A percentile compares a stretch with the other conserved stretches of the same genome.
Evolutionary conservation across 1,140 invertebrate species (phyloP).

Genomic region (Drosophila lacteicornis): DNA sequence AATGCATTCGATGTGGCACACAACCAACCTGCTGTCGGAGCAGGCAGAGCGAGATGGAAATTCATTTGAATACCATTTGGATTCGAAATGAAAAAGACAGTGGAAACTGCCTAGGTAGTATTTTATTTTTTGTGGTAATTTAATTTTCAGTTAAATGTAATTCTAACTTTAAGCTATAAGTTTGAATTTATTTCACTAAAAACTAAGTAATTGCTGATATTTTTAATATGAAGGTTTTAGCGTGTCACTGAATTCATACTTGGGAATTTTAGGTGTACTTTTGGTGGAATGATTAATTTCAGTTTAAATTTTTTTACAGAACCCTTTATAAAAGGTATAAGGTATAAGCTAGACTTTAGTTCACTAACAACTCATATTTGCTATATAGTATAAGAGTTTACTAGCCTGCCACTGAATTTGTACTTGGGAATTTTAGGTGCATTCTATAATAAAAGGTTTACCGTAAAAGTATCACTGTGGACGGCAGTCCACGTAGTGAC

Average conservation of each 20-base stretch:
- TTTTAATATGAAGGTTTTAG: too few relatives aligned
- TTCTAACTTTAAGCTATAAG: not conserved
- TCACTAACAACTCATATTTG: not conserved
- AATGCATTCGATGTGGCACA: constrained; percentile 32
- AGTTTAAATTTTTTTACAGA: too few relatives aligned
- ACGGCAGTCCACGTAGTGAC: too few relatives aligned
- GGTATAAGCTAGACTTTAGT: not conserved
- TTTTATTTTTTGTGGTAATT: not conserved
- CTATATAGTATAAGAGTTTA: too few relatives aligned
- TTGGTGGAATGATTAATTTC: too few relatives aligned
- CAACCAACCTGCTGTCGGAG: constrained; percentile 9
- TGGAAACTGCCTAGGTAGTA: not conserved
- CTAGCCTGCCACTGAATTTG: too few relatives aligned
- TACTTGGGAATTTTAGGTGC: too few relatives aligned
- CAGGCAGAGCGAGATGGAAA: constrained; percentile 41
- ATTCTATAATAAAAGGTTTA: not conserved
- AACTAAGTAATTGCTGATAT: too few relatives aligned
- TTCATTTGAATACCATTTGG: constrained; percentile 42
- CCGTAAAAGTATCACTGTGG: not conserved
- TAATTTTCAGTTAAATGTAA: too few relatives aligned
- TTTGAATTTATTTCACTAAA: not conserved
- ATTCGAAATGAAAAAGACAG: constrained; percentile 8
- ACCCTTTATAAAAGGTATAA: not conserved
- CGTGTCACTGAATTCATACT: too few relatives aligned
- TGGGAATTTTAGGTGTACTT: too few relatives aligned